Evolutionary conservation across 2,113 vertebrate species (phyloP).

Genomic region (Parus major): DNA sequence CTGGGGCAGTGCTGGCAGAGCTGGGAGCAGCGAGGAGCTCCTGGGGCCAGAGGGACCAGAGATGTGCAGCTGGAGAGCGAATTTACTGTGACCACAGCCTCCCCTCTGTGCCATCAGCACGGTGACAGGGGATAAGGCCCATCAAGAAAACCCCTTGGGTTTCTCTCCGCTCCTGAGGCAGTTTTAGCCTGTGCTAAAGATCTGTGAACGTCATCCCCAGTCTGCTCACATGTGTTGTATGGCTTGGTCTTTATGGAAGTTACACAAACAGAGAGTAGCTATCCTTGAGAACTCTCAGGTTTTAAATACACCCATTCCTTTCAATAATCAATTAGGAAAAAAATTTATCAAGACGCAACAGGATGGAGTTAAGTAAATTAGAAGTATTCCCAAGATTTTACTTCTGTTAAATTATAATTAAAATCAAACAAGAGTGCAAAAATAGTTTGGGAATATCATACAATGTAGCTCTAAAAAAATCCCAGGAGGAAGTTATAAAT

Average conservation of each 20-base stretch:
- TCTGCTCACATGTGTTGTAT: background rate
- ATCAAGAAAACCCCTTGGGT: background rate
- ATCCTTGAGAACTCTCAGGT: background rate
- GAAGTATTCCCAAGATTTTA: slow-evolving; percentile 62
- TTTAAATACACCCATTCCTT: background rate
- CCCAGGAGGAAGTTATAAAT: slow-evolving; percentile 73
- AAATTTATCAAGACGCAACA: background rate
- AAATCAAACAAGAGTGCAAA: slow-evolving; percentile 62
- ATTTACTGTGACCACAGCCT: background rate
- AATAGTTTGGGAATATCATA: slow-evolving; percentile 24
- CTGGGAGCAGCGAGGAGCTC: background rate
- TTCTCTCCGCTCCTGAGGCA: background rate
- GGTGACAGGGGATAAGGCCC: background rate
- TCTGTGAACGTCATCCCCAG: background rate
- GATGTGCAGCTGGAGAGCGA: background rate
- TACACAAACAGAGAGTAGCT: background rate
- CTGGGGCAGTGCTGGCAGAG: background rate
- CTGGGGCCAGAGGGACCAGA: background rate
- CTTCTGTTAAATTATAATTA: slow-evolving; percentile 69
- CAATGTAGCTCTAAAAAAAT: slow-evolving; percentile 45
- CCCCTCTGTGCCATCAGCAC: background rate
- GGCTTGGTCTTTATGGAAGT: background rate
- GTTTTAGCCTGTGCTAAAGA: background rate
- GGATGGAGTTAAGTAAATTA: slow-evolving; percentile 53
- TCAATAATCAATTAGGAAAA: background rate